These are phyloP conservation scores for Spisula subtruncata DNA, from an alignment of 2,888 invertebrate species.

Conservation along the genomic window DNA sequence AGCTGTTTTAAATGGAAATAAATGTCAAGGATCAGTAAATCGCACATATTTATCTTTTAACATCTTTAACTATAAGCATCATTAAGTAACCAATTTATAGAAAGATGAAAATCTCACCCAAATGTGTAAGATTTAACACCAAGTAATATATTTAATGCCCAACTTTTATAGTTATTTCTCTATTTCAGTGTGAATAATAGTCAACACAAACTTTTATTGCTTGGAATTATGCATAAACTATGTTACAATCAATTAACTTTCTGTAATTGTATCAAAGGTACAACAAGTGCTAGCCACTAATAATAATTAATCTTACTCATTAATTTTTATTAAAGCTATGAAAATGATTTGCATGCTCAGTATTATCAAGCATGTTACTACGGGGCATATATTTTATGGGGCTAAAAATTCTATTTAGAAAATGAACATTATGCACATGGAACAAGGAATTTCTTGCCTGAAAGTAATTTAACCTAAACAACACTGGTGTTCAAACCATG, in stretches of 20 bases:
- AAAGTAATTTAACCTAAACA: too few species aligned
- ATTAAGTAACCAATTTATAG: not conserved
- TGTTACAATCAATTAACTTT: constrained; percentile 16
- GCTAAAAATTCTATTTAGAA: not conserved
- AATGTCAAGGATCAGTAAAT: too few species aligned
- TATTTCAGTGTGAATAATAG: not conserved
- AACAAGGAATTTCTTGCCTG: not conserved
- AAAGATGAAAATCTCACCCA: not conserved
- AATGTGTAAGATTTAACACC: not conserved
- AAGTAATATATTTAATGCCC: not conserved
- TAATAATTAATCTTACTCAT: constrained; percentile 2
- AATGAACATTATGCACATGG: not conserved
- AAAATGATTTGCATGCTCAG: not conserved
- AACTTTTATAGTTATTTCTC: constrained; percentile 9
- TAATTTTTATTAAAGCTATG: not conserved
- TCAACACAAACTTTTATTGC: constrained; percentile 14
- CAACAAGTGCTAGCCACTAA: not conserved
- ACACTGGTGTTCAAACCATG: too few species aligned
- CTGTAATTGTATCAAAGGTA: not conserved
- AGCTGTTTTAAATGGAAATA: too few species aligned
- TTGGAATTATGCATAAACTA: not conserved
- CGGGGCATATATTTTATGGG: not conserved
- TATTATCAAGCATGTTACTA: not conserved
- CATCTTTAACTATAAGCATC: not conserved
- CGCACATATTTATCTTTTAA: too few species aligned